A percentile compares a stretch with the other conserved stretches of the same genome.
phyloP scores from a whole-genome alignment of 2,888 invertebrate species.

The Aphodius sticticus region DNA sequence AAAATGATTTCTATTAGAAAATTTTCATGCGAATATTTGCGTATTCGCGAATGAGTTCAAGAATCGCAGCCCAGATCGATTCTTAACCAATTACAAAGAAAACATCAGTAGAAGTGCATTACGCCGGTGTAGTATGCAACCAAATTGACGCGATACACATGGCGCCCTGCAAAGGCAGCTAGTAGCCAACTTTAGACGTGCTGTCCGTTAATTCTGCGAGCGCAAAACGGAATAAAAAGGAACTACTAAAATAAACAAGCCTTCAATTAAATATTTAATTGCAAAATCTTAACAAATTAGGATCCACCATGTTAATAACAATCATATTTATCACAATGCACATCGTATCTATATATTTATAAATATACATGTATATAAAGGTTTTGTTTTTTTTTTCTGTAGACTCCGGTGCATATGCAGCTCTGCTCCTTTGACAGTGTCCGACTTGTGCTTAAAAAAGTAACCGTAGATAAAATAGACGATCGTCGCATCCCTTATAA shows the following conservation, averaged over 20 bases:
- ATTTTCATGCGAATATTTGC: too few relatives aligned
- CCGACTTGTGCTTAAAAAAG: constrained; percentile 10
- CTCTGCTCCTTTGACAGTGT: neutral
- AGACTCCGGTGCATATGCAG: neutral
- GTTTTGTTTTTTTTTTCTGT: neutral
- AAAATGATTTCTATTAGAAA: too few relatives aligned
- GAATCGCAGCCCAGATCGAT: too few relatives aligned
- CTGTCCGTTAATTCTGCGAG: too few relatives aligned
- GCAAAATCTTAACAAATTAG: constrained; percentile 12
- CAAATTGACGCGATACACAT: too few relatives aligned
- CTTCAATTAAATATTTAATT: constrained; percentile 17
- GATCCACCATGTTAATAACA: constrained; percentile 7
- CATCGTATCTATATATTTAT: neutral
- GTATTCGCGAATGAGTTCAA: too few relatives aligned
- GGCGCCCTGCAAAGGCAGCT: too few relatives aligned
- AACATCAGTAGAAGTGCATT: too few relatives aligned
- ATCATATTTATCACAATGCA: constrained; percentile 22
- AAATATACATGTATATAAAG: neutral
- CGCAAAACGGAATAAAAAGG: too few relatives aligned
- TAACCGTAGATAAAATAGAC: neutral
- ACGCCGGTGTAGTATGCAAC: too few relatives aligned
- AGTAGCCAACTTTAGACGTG: too few relatives aligned
- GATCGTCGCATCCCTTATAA: neutral
- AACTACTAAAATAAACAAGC: neutral
- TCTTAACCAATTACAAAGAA: too few relatives aligned